phyloP scores from a whole-genome alignment of 1,140 invertebrate species.

The Leptonema lineaticorne region DNA sequence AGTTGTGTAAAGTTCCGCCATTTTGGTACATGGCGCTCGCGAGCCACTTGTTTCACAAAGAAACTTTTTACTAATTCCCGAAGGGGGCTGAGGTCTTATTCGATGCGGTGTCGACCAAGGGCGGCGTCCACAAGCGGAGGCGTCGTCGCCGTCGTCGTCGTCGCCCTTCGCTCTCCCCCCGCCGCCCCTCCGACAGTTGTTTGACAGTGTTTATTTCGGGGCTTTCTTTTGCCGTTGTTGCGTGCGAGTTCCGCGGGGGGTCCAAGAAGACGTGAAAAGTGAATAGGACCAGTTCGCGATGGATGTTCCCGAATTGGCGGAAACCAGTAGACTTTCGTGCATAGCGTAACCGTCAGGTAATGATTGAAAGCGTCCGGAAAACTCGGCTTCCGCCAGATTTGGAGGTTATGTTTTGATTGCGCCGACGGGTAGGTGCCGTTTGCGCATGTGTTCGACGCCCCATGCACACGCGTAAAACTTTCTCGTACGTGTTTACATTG shows the following conservation, averaged over 20 bases:
- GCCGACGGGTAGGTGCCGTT: neutral
- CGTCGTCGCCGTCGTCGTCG: constrained; percentile 3
- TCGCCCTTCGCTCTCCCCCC: neutral
- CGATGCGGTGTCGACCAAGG: constrained; percentile 57
- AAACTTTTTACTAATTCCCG: constrained; percentile 62
- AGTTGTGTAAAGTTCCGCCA: constrained; percentile 61
- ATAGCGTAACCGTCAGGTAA: no score
- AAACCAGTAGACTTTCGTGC: no score
- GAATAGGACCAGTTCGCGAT: no score
- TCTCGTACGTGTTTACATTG: neutral
- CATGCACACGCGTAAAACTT: neutral
- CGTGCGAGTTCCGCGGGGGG: neutral
- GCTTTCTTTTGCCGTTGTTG: no score
- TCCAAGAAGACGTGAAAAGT: no score
- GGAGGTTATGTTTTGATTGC: constrained; percentile 1
- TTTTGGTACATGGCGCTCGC: constrained; percentile 59
- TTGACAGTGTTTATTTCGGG: constrained; percentile 49
- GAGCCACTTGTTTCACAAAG: constrained; percentile 61
- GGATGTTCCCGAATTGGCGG: constrained; percentile 44
- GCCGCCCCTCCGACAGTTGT: constrained; percentile 47
- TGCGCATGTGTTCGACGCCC: neutral
- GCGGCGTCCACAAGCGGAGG: constrained; percentile 46
- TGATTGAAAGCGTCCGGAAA: neutral
- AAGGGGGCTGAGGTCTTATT: constrained; percentile 55
- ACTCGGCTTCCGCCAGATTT: neutral